Percentiles rank a stretch among this genome's conserved stretches.
These are phyloP conservation scores for Microplitis demolitor DNA, from an alignment of 1,140 invertebrate genomes.

Conservation along the genomic window DNA sequence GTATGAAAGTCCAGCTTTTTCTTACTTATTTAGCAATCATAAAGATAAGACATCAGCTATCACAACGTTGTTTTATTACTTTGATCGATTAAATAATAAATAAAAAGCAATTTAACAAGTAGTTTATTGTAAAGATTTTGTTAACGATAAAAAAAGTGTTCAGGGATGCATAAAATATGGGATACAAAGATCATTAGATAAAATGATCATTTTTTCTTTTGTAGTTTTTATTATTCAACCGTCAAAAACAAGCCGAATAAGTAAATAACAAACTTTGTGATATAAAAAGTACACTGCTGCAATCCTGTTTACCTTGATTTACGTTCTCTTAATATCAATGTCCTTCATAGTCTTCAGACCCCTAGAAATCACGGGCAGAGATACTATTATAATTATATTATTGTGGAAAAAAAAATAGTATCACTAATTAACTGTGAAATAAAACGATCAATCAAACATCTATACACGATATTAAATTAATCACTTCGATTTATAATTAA, in stretches of 20 bases:
- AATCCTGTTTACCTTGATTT: conserved; percentile 25
- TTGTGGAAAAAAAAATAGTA: background rate
- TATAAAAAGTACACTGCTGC: background rate
- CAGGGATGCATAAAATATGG: background rate
- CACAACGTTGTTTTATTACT: too few species aligned
- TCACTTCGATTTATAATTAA: too few species aligned
- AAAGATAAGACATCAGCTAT: too few species aligned
- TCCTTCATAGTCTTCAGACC: background rate
- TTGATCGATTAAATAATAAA: too few species aligned
- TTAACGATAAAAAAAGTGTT: background rate
- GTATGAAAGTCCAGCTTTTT: too few species aligned
- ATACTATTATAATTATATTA: background rate
- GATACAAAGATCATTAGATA: background rate
- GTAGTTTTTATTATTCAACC: background rate
- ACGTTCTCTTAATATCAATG: conserved; percentile 7
- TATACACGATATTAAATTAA: too few species aligned
- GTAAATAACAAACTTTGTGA: background rate
- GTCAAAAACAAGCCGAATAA: background rate
- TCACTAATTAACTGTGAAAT: too few species aligned
- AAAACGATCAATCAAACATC: too few species aligned
- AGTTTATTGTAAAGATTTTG: too few species aligned
- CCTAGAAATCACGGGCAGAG: background rate
- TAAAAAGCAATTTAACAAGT: too few species aligned
- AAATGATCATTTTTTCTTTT: background rate
- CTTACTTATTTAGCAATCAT: too few species aligned